phyloP scores from a whole-genome alignment of 2,888 invertebrate genomes.

The Ellobium chinense region DNA sequence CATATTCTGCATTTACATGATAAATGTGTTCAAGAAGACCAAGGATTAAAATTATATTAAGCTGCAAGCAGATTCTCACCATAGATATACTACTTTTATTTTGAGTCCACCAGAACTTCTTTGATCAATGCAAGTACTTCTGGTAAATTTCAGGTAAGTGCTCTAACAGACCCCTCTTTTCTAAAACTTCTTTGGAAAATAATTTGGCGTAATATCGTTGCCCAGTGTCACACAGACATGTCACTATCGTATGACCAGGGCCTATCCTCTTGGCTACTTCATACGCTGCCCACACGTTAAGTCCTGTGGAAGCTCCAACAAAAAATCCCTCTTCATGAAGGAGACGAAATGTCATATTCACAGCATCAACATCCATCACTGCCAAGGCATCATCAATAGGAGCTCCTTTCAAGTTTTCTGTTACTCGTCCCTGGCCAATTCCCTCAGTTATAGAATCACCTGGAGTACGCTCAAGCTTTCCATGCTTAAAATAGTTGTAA shows the following conservation, averaged over 20 bases:
- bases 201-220: constrained; percentile 76
- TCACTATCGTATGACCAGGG: constrained; percentile 77
- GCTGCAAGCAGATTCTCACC: too few species aligned
- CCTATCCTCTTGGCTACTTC: constrained; percentile 75
- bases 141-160: constrained; percentile 60
- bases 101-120: too few species aligned
- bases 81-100: too few species aligned
- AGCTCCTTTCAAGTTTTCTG: constrained; percentile 77
- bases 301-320: constrained; percentile 78
- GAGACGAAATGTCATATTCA: constrained; percentile 76
- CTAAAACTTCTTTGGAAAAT: constrained; percentile 70
- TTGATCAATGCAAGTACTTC: constrained; percentile 55
- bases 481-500: constrained; percentile 76
- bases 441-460: constrained; percentile 78
- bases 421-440: constrained; percentile 79
- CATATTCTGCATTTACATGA: too few species aligned
- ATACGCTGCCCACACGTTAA: constrained; percentile 77
- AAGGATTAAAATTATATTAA: too few species aligned
- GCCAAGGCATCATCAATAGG: constrained; percentile 77
- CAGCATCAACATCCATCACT: constrained; percentile 74
- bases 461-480: constrained; percentile 75
- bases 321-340: constrained; percentile 78
- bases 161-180: constrained; percentile 65
- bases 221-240: constrained; percentile 78
- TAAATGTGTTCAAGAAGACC: too few species aligned